A percentile compares a stretch with the other conserved stretches of the same genome.
phyloP scores from a whole-genome alignment of 2,113 vertebrate species.

The Heteronetta atricapilla region DNA sequence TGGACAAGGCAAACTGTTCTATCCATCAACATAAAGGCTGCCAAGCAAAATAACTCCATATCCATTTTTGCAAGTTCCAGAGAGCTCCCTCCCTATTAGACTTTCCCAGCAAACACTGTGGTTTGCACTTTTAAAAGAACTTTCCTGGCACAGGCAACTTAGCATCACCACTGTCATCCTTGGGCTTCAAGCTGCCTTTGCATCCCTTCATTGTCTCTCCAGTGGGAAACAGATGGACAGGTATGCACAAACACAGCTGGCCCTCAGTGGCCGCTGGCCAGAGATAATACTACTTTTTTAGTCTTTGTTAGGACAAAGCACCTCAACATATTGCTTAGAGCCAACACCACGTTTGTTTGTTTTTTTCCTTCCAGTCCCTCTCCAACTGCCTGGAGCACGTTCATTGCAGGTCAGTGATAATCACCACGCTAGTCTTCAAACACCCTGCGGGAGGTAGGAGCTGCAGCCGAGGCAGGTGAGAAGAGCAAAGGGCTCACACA shows the following conservation, averaged over 20 bases:
- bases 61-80: conserved; percentile 43
- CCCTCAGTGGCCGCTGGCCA: neutral
- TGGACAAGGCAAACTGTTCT: conserved; percentile 64
- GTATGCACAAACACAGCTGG: too few species aligned
- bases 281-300: neutral
- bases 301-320: neutral
- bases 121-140: neutral
- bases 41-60: conserved; percentile 53
- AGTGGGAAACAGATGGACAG: neutral
- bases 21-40: conserved; percentile 55
- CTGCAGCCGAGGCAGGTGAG: neutral
- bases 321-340: neutral
- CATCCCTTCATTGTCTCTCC: neutral
- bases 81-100: neutral
- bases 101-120: neutral
- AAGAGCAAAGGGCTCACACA: neutral
- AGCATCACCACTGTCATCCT: neutral
- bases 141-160: neutral
- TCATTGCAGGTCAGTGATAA: neutral
- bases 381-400: neutral
- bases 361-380: neutral
- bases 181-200: neutral
- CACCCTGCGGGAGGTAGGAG: neutral
- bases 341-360: neutral
- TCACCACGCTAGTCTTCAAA: neutral